Evolutionary conservation across 2,888 invertebrate genomes (phyloP).

Genomic region (Parnassius mnemosyne): DNA sequence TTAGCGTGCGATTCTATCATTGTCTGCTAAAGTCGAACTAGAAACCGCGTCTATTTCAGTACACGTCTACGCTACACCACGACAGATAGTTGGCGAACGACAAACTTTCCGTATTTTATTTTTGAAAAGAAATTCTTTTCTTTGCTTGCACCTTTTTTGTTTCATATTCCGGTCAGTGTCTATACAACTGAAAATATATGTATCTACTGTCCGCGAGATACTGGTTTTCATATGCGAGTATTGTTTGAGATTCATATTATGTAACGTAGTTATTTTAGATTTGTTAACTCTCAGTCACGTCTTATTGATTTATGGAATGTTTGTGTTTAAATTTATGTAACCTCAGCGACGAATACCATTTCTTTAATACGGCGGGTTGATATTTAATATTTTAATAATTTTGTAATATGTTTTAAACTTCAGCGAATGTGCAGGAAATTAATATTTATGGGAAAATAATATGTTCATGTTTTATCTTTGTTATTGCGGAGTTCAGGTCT

Average conservation of each 20-base stretch:
- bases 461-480: no score
- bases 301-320: conserved; percentile 16
- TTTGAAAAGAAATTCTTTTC: conserved; percentile 61
- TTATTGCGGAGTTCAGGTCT: no score
- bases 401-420: no score
- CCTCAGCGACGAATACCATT: no score
- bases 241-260: conserved; percentile 4
- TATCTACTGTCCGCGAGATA: conserved; percentile 5
- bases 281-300: conserved; percentile 3
- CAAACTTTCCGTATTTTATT: conserved; percentile 68
- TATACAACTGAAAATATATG: neutral
- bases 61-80: conserved; percentile 51
- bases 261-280: conserved; percentile 2
- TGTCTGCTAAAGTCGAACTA: conserved; percentile 53
- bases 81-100: conserved; percentile 73
- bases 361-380: no score
- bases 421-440: no score
- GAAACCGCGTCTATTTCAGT: conserved; percentile 61
- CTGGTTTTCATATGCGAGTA: conserved; percentile 8
- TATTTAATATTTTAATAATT: no score
- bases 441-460: no score
- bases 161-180: conserved; percentile 35
- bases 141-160: conserved; percentile 64
- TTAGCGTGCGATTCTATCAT: conserved; percentile 31
- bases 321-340: neutral